These are phyloP conservation scores for Allacma fusca DNA, from an alignment of 2,888 invertebrate genomes.

Conservation along the genomic window DNA sequence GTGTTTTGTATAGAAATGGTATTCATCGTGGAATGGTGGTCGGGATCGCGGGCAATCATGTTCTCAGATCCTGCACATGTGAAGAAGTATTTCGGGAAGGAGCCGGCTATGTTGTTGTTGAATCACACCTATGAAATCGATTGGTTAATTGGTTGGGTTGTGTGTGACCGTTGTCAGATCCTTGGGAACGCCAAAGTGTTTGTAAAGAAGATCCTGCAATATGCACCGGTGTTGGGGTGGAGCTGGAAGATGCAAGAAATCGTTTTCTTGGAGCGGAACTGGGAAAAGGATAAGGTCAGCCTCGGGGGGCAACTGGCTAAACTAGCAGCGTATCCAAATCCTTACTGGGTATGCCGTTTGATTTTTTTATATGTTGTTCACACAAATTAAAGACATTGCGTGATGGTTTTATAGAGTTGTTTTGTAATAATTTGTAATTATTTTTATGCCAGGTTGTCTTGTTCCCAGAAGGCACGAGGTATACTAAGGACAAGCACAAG, in stretches of 20 bases:
- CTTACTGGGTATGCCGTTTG: slow-evolving; percentile 77
- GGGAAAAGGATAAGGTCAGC: slow-evolving; percentile 86
- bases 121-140: slow-evolving; percentile 96
- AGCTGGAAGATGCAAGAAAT: slow-evolving; percentile 95
- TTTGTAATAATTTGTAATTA: too few relatives aligned
- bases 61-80: slow-evolving; percentile 82
- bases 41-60: slow-evolving; percentile 75
- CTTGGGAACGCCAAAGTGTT: slow-evolving; percentile 95
- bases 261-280: slow-evolving; percentile 90
- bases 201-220: slow-evolving; percentile 89
- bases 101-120: slow-evolving; percentile 89
- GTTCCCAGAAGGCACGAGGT: slow-evolving; percentile 93
- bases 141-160: slow-evolving; percentile 94
- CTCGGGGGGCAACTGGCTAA: slow-evolving; percentile 82
- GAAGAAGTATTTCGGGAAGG: slow-evolving; percentile 82
- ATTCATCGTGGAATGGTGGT: slow-evolving; percentile 94
- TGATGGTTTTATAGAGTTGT: too few relatives aligned
- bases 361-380: too few relatives aligned
- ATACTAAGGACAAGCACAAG: slow-evolving; percentile 84
- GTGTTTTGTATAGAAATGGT: slow-evolving; percentile 76
- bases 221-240: slow-evolving; percentile 93
- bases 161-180: slow-evolving; percentile 80
- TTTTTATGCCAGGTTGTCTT: slow-evolving; percentile 80
- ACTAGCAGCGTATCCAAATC: slow-evolving; percentile 87
- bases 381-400: too few relatives aligned